A percentile compares a stretch with the other conserved stretches of the same genome.
Conservation (phyloP, 2,888 invertebrate species). For the Leucozona laternaria region DNA sequence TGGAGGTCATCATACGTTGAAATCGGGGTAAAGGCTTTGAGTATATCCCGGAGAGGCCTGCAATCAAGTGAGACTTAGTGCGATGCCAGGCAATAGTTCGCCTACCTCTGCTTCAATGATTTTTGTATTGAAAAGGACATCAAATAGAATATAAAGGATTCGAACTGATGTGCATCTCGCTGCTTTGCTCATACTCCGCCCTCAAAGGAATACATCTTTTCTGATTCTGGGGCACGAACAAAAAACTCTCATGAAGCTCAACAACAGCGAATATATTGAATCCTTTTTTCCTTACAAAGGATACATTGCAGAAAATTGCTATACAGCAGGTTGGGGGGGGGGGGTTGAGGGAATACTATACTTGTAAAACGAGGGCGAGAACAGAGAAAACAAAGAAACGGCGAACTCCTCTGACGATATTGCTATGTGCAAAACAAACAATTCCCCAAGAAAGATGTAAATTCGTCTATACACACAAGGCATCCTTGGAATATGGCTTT, state of each 20-base stretch:
- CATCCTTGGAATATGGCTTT: slow-evolving; percentile 30
- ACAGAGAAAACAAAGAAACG: slow-evolving; percentile 17
- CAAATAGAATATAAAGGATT: slow-evolving; percentile 61
- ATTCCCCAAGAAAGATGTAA: slow-evolving; percentile 62
- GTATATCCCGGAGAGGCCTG: slow-evolving; percentile 30
- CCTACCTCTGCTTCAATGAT: slow-evolving; percentile 50
- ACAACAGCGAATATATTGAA: slow-evolving; percentile 30
- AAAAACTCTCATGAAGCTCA: slow-evolving; percentile 49
- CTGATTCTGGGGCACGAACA: slow-evolving; percentile 45
- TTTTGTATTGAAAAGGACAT: slow-evolving; percentile 53
- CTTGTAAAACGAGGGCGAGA: slow-evolving; percentile 29
- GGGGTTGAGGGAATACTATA: background rate
- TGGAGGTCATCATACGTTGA: slow-evolving; percentile 49
- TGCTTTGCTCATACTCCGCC: slow-evolving; percentile 5
- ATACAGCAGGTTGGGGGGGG: background rate
- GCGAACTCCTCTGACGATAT: slow-evolving; percentile 45
- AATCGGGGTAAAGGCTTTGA: background rate
- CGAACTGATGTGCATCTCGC: background rate
- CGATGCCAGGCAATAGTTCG: slow-evolving; percentile 22
- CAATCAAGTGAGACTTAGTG: slow-evolving; percentile 67
- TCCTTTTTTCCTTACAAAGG: slow-evolving; percentile 49
- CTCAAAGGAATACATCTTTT: slow-evolving; percentile 66
- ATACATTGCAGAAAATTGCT: slow-evolving; percentile 1
- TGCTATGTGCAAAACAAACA: slow-evolving; percentile 71
- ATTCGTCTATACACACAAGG: slow-evolving; percentile 31